Conservation (phyloP, 2,113 vertebrate genomes). For the Nipponia nippon region DNA sequence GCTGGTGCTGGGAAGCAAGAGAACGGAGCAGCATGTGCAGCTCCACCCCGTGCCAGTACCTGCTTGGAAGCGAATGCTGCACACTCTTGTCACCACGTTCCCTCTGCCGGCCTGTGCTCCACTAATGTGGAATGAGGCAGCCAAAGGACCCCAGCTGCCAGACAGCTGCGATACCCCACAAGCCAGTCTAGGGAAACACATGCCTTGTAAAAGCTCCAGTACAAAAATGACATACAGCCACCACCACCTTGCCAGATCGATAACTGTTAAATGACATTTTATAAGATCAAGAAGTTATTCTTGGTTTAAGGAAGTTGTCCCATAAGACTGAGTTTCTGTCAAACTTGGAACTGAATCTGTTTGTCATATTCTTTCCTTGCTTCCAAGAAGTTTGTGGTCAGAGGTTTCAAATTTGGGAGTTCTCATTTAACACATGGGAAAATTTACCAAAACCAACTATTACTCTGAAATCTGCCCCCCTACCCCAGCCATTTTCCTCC, state of each 20-base stretch:
- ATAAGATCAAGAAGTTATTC: neutral
- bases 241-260: neutral
- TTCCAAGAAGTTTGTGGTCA: neutral
- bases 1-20: neutral
- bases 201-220: neutral
- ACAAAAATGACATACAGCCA: neutral
- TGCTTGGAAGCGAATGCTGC: neutral
- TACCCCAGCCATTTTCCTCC: neutral
- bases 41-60: neutral
- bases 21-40: accelerated
- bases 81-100: accelerated
- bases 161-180: accelerated
- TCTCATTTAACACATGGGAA: neutral
- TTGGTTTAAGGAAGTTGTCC: neutral
- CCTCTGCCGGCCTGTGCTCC: neutral
- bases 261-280: neutral
- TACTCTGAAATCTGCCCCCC: neutral
- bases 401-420: neutral
- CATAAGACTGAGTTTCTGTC: neutral
- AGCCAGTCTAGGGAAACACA: neutral
- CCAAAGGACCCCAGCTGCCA: neutral
- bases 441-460: neutral
- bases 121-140: neutral
- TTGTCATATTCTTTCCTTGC: neutral
- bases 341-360: neutral